A percentile compares a stretch with the other conserved stretches of the same genome.
These are phyloP conservation scores for Cryptotermes secundus DNA, from an alignment of 1,140 invertebrate genomes.

Conservation along the genomic window DNA sequence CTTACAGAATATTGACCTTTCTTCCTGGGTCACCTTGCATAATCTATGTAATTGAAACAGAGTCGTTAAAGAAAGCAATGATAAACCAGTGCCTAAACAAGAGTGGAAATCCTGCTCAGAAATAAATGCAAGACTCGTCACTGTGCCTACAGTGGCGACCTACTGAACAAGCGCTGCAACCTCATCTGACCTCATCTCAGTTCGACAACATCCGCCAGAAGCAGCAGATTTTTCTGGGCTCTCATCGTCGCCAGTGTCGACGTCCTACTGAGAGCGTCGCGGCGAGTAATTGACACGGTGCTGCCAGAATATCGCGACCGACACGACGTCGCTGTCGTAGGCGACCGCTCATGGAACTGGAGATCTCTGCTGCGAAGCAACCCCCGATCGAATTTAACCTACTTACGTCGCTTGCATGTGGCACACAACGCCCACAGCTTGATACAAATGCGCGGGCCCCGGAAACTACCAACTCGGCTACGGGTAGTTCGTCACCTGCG, in stretches of 20 bases:
- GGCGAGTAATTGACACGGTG: not conserved
- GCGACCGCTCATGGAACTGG: too few species aligned
- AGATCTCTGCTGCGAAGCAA: not conserved
- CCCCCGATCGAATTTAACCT: not conserved
- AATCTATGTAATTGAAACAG: too few species aligned
- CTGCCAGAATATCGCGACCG: not conserved
- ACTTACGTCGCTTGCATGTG: not conserved
- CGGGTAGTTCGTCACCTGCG: too few species aligned
- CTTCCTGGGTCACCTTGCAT: too few species aligned
- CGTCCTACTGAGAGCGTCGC: not conserved
- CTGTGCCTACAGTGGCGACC: not conserved
- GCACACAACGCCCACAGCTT: not conserved
- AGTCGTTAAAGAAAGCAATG: too few species aligned
- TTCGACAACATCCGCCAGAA: not conserved
- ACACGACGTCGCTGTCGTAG: not conserved
- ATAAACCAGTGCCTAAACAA: too few species aligned
- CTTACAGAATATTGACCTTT: too few species aligned
- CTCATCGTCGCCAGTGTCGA: not conserved
- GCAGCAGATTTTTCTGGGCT: not conserved
- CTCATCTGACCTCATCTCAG: not conserved
- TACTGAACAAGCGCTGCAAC: not conserved
- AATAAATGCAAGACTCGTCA: not conserved
- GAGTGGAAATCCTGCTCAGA: too few species aligned
- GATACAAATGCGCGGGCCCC: too few species aligned
- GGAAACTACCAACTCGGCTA: too few species aligned